Conservation (phyloP, 2,888 invertebrate species). For the Erebia palarica region DNA sequence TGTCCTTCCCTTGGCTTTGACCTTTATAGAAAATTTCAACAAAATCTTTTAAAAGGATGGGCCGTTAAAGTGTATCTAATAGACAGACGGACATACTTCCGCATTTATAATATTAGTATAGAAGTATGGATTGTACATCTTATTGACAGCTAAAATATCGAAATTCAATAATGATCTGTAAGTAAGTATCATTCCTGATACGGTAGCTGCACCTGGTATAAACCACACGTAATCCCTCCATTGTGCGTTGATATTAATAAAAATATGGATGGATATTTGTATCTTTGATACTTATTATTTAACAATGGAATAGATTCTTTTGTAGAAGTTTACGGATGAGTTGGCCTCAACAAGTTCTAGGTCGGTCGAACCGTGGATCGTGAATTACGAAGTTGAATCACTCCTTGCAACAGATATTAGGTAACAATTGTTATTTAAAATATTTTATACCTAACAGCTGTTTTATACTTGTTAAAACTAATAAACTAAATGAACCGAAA, state of each 20-base stretch:
- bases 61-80: too few relatives aligned
- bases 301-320: conserved; percentile 70
- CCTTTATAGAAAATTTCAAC: too few relatives aligned
- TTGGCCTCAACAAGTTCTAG: conserved; percentile 59
- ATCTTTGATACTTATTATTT: conserved; percentile 68
- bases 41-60: too few relatives aligned
- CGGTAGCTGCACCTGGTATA: conserved; percentile 69
- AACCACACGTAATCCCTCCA: conserved; percentile 77
- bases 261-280: conserved; percentile 76
- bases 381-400: conserved; percentile 17
- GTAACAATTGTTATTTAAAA: conserved; percentile 27
- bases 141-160: conserved; percentile 24
- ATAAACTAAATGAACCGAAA: too few relatives aligned
- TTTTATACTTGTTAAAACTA: too few relatives aligned
- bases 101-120: too few relatives aligned
- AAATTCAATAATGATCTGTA: conserved; percentile 26
- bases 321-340: conserved; percentile 73
- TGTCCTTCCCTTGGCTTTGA: too few relatives aligned
- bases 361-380: conserved; percentile 45
- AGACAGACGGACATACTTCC: too few relatives aligned
- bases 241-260: conserved; percentile 79
- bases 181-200: conserved; percentile 31
- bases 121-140: neutral
- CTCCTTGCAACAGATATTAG: conserved; percentile 24
- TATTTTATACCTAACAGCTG: neutral